Base-by-base conservation (phyloP, 2,113 vertebrate genomes). In the Ameiurus melas region DNA sequence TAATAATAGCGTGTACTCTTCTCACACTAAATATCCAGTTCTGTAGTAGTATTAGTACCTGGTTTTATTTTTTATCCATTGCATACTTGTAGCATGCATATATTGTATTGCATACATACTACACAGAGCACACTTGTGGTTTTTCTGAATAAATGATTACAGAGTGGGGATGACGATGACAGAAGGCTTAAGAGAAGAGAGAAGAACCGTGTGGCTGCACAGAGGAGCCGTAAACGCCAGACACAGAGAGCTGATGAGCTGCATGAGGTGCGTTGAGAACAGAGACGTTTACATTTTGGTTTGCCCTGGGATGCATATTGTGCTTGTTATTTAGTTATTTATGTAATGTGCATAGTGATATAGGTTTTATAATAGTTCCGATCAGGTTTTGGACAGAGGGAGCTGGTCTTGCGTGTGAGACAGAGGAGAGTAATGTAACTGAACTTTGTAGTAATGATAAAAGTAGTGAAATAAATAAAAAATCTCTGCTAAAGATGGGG, bases 221-320 rank as follows among this genome's bases (percentile, higher is more conserved):
- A 98, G 93, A 97, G 96, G 87, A 99, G 97, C 91, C 94, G 98
- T 53, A 98, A 97, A 93, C 97, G 97, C 91, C 98, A 99, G 93
- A 98, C 96, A 0, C 96, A 97, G 93, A 97, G 97, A 94, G 97
- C 97, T 9, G 98, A 99, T 91, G 94, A 96, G 88, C 96, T 99
- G 85, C 98, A 99, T 0, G 93, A 98, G 97, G 98, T 98, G 92
- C 92, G 93, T 91, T 47, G 51, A 51, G 20, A 16, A 12, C 3
- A 55, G 1, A 53, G 12, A 8, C 36, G n/a, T 20, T 33, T 16
- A 8, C 33, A n/a, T 20, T 20, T 16, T 12, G 25, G 27, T 80
- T 53, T 39, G 55, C 36, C 33, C 58, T 64, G 81, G 7, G 60
- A 55, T 55, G 53, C 53, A 55, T 13, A 55, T 7, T 62, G 60